A percentile compares a stretch with the other conserved stretches of the same genome.
phyloP scores from a whole-genome alignment of 2,113 vertebrate genomes.

The Mionectes macconnelli region DNA sequence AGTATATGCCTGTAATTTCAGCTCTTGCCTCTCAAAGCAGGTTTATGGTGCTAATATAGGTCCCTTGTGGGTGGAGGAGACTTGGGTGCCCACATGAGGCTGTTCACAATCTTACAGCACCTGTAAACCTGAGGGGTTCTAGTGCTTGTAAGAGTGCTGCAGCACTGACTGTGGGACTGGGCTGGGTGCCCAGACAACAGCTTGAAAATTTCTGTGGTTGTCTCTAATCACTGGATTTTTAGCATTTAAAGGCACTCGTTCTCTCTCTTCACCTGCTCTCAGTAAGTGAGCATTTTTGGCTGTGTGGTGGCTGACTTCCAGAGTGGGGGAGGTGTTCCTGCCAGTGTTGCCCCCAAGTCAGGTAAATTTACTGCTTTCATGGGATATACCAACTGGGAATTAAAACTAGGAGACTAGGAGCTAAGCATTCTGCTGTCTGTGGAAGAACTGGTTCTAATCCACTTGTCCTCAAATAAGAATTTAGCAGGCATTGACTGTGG shows the following conservation, averaged over 20 bases:
- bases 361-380: background rate
- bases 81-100: background rate
- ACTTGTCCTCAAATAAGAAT: background rate
- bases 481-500: background rate
- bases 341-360: background rate
- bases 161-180: background rate
- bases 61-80: background rate
- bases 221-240: background rate
- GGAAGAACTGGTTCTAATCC: fast-evolving
- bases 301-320: fast-evolving
- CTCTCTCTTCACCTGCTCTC: background rate
- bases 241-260: background rate
- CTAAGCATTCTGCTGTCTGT: background rate
- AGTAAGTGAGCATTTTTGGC: background rate
- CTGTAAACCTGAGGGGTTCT: background rate
- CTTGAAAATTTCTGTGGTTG: background rate
- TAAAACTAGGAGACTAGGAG: background rate
- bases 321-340: background rate
- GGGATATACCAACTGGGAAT: background rate
- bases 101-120: background rate
- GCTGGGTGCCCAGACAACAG: background rate
- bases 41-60: background rate
- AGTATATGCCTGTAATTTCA: background rate
- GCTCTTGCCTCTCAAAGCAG: background rate
- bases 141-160: background rate